These are phyloP conservation scores for Tamias sibiricus DNA, from an alignment of 2,113 vertebrate genomes.

Conservation along the genomic window DNA sequence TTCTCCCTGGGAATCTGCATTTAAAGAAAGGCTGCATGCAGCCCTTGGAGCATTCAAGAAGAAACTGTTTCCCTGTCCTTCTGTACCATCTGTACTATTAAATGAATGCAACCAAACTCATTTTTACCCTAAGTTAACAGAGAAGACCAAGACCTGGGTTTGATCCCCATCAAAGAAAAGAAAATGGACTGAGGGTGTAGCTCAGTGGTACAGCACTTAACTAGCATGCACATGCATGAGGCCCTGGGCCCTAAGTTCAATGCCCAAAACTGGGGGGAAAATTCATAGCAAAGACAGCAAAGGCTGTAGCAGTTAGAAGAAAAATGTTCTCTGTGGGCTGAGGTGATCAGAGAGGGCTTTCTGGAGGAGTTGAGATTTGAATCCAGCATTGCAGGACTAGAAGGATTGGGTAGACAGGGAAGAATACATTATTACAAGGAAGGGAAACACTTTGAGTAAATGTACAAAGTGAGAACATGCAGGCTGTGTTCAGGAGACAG, in stretches of 20 bases:
- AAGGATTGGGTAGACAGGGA: background rate
- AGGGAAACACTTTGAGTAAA: conserved; percentile 2
- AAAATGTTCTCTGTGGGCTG: conserved; percentile 24
- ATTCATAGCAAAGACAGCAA: background rate
- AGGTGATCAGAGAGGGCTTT: background rate
- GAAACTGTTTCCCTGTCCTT: background rate
- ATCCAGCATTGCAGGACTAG: background rate
- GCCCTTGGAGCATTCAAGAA: background rate
- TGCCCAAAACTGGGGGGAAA: background rate
- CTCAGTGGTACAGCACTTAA: background rate
- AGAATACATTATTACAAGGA: background rate
- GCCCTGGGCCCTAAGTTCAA: background rate
- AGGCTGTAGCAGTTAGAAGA: background rate
- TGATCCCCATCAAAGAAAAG: background rate
- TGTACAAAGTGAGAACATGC: background rate
- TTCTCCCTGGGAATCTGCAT: background rate
- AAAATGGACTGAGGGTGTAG: background rate
- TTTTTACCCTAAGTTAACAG: background rate
- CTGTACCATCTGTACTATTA: background rate
- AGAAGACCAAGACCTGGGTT: background rate
- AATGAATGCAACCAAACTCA: background rate
- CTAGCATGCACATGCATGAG: too few species aligned
- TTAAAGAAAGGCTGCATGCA: background rate
- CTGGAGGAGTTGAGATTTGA: background rate
- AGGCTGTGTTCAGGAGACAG: background rate